Base-by-base conservation (phyloP, 2,113 vertebrate genomes). In the Setophaga petechia region DNA sequence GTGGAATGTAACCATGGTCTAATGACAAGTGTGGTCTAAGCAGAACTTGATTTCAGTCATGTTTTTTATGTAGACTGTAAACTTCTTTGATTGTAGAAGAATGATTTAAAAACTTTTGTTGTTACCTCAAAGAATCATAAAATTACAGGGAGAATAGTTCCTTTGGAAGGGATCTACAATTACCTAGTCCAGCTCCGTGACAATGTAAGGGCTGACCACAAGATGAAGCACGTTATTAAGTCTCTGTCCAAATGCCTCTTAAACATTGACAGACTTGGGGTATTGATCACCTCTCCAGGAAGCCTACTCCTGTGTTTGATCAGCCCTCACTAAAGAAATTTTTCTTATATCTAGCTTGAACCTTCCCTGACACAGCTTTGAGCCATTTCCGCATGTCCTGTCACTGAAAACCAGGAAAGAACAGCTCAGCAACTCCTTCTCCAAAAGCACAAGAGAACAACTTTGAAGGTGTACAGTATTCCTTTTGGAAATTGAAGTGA, bases 141-240 rank as follows among this genome's bases (percentile, higher is more conserved):
- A 65, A 11, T 89, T 20, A 35, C 9, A 73, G 27, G 33, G 2
- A 24, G 15, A 43, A 22, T 20, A 35, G 5, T n/a, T 87, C 57
- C 17, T 33, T 31, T 91, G 27, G n/a, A 65, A 85, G 18, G 4
- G 11, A 58, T 10, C 17, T 82, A 19, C 49, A 72, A 6, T 68
- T 35, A 74, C 6, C n/a, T 73, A 35, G 20, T 54, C 43, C 21
- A 47, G 27, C 13, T 65, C 28, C 65, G 18, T 65, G 54, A 73
- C 25, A 21, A 15, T 17, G 46, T 18, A 57, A 71, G 13, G 12
- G 13, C 25, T 80, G 31, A 54, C 15, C 13, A n/a, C 47, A 37
- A 41, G 16, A 17, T 35, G n/a, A 69, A 77, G 22, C 6, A 25
- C 0, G 0, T 54, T 72, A 9, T 28, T 52, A 15, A 58, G 15